Conservation (phyloP, 2,797 vertebrate species). For the Pampus argenteus region DNA sequence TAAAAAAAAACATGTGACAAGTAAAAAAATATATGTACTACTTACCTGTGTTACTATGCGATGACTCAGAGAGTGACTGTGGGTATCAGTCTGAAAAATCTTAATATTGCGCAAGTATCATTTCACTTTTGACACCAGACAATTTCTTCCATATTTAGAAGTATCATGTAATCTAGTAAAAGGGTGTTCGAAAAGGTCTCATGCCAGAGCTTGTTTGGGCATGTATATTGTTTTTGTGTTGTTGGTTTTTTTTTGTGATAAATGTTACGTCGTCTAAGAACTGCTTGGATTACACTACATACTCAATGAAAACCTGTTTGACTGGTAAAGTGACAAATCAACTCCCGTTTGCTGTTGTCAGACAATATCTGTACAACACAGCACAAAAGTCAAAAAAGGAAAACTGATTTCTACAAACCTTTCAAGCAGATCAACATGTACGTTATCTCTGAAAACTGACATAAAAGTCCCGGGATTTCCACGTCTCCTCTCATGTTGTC, state of each 20-base stretch:
- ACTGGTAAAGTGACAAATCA: conserved; percentile 16
- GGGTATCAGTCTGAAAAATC: conserved; percentile 33
- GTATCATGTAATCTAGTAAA: neutral
- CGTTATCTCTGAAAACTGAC: neutral
- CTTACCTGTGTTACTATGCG: neutral
- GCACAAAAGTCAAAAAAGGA: conserved; percentile 6
- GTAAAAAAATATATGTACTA: conserved; percentile 5
- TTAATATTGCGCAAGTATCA: conserved; percentile 33
- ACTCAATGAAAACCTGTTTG: conserved; percentile 42
- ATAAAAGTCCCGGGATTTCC: conserved; percentile 7
- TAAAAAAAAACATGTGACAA: conserved; percentile 15
- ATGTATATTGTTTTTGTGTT: fast-evolving
- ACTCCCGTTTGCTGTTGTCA: neutral
- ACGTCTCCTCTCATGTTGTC: neutral
- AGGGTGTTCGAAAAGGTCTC: neutral
- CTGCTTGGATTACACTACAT: neutral
- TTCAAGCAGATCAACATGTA: neutral
- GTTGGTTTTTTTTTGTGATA: too few relatives aligned
- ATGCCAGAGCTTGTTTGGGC: neutral
- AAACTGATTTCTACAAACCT: neutral
- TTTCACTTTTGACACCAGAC: neutral
- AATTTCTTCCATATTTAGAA: neutral
- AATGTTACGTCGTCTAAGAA: neutral
- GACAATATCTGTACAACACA: neutral
- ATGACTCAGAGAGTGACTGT: conserved; percentile 60